Base-by-base conservation (phyloP, 2,888 invertebrate genomes). In the Leucozona laternaria region DNA sequence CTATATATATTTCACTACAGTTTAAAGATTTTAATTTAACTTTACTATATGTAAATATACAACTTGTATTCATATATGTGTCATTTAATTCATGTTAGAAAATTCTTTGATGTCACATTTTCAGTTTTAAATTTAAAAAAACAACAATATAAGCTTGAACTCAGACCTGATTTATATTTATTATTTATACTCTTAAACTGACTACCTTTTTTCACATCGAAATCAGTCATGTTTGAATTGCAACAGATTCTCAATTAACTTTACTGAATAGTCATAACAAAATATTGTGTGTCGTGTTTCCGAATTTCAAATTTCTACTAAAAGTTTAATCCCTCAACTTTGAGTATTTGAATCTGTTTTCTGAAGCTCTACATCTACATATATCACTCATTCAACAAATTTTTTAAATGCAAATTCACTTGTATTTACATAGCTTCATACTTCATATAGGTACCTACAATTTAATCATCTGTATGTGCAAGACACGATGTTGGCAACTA, bases 231-330 rank as follows among this genome's bases (percentile, higher is more conserved):
- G 17, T 37, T 60, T 15, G 0, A 20, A 37, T 13, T 22, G 20
- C 2, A 20, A 58, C 4, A 37, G 4, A 17, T 22, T 60, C 20
- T 22, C 13, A 22, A 22, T 58, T 37, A 58, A 48, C 28, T 28
- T n/a, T 11, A n/a, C 25, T 15, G 10, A n/a, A 34, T 5, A 5
- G 17, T 22, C 37, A 25, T 34, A 10, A 64, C 31, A 22, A 20
- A 28, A 17, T 1, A 34, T 7, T 20, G 6, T 40, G 64, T 71
- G 72, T 72, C 31, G 53, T 45, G 70, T 31, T 57, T 25, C 6
- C 5, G 40, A 55, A 45, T 55, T 31, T 15, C 22, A 31, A 34
- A 75, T 40, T 70, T 43, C 58, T 55, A 83, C 83, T 83, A 40
- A 73, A 60, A 58, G 11, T n/a, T 31, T 20, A 28, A 15, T 40